phyloP scores from a whole-genome alignment of 2,113 vertebrate species.

The Girardinichthys multiradiatus region DNA sequence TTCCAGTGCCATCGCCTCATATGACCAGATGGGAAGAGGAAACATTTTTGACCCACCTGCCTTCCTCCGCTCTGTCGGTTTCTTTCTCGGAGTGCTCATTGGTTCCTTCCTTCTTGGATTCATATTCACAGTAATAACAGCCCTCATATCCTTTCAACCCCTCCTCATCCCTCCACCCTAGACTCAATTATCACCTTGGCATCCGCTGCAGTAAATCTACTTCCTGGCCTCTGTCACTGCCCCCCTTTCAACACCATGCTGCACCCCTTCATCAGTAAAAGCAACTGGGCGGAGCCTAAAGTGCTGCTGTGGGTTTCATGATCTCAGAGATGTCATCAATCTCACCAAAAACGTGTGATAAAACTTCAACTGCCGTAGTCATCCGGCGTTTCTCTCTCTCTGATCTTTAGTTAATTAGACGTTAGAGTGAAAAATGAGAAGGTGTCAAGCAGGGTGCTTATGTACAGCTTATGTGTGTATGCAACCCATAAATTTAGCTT shows the following conservation, averaged over 20 bases:
- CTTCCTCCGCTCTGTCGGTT: constrained; percentile 83
- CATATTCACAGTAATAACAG: constrained; percentile 84
- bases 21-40: constrained; percentile 81
- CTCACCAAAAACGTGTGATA: constrained; percentile 54
- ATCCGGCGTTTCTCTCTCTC: constrained; percentile 42
- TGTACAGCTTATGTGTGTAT: constrained; percentile 52
- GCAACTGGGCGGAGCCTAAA: constrained; percentile 35
- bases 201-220: constrained; percentile 57
- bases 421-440: constrained; percentile 60
- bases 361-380: constrained; percentile 50
- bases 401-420: constrained; percentile 59
- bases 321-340: constrained; percentile 61
- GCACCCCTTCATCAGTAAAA: constrained; percentile 61
- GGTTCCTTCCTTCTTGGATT: constrained; percentile 86
- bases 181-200: constrained; percentile 68
- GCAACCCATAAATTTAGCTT: constrained; percentile 46
- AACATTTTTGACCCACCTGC: constrained; percentile 77
- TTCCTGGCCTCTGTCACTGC: constrained; percentile 56
- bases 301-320: constrained; percentile 45
- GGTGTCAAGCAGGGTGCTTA: constrained; percentile 36
- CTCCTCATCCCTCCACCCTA: constrained; percentile 34
- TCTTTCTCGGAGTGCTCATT: constrained; percentile 85
- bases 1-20: constrained; percentile 85
- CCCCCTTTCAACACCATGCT: constrained; percentile 53
- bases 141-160: constrained; percentile 88